A percentile compares a stretch with the other conserved stretches of the same genome.
These are phyloP conservation scores for Cecropterus lyciades DNA, from an alignment of 1,140 invertebrate species.

Conservation along the genomic window DNA sequence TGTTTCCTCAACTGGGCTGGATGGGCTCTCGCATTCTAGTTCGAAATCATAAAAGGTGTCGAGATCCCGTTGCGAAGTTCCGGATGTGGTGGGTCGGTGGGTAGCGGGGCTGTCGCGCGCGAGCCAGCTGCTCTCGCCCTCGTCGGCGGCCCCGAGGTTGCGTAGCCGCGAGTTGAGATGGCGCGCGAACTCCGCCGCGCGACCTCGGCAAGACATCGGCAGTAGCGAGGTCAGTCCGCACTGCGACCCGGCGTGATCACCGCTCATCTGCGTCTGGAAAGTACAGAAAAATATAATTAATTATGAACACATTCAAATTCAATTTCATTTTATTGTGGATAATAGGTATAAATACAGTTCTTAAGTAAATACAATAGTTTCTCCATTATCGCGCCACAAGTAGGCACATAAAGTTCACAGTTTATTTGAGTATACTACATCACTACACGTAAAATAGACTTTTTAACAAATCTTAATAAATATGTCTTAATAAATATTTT, in stretches of 20 bases:
- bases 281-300: constrained; percentile 36
- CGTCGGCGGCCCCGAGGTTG: constrained; percentile 85
- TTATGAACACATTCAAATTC: too few relatives aligned
- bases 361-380: too few relatives aligned
- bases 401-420: too few relatives aligned
- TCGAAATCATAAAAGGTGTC: constrained; percentile 85
- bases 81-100: constrained; percentile 71
- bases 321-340: too few relatives aligned
- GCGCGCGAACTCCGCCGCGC: constrained; percentile 91
- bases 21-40: constrained; percentile 86
- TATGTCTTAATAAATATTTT: too few relatives aligned
- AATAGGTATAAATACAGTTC: too few relatives aligned
- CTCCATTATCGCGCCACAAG: too few relatives aligned
- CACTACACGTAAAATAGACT: too few relatives aligned
- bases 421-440: too few relatives aligned
- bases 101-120: constrained; percentile 54
- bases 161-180: constrained; percentile 89
- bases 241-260: constrained; percentile 74
- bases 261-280: constrained; percentile 83
- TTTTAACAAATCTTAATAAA: too few relatives aligned
- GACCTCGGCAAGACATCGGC: constrained; percentile 89
- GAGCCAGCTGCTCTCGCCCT: constrained; percentile 79
- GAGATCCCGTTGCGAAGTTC: constrained; percentile 76
- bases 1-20: constrained; percentile 88
- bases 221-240: constrained; percentile 81